Evolutionary conservation across 2,888 invertebrate species (phyloP), one percentile per base, ranked within the genome.

Genomic region (Limnephilus auricula): DNA sequence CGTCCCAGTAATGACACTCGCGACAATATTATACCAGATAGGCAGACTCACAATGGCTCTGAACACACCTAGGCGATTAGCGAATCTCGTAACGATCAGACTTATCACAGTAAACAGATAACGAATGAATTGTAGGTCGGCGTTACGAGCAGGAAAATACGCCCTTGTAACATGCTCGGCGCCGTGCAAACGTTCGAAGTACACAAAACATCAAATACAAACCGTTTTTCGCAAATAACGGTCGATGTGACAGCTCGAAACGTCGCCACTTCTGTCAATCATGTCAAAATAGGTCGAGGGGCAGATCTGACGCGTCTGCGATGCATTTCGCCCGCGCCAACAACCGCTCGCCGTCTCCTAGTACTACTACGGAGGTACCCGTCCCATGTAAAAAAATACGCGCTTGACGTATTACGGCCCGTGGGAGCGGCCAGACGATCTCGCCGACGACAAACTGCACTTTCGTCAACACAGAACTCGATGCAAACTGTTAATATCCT

Each of bases 351-450:
- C 78, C 83, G 79, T 80, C 89, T 89, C 89, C 82, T 90, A 90
- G 90, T 92, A 92, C 90, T 90, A 92, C 90, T 79, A 79, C 50
- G 79, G 85, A 92, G 78, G 90, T 90, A 90, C 88, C 89, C 89
- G 92, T 90, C 92, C 84, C 89, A 84, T 92, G 88, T 88, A 90
- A 90, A 92, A n/a, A 90, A 92, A 92, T 91, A 91, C 91, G 89
- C 92, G 92, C 90, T 92, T 92, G 90, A 90, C 92, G 90, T 90
- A 89, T 92, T 90, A 86, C 92, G 85, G 88, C 32, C 89, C 90
- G 90, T 92, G 92, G 92, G 92, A 92, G 92, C 92, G 92, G 92
- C 90, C 90, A 80, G 89, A 40, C 89, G 86, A 82, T 86, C 79
- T 86, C 30, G 83, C 40, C 78, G 88, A 65, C 32, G 82, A 88